Conservation (phyloP, 2,113 vertebrate genomes). For the Thalassoma bifasciatum region DNA sequence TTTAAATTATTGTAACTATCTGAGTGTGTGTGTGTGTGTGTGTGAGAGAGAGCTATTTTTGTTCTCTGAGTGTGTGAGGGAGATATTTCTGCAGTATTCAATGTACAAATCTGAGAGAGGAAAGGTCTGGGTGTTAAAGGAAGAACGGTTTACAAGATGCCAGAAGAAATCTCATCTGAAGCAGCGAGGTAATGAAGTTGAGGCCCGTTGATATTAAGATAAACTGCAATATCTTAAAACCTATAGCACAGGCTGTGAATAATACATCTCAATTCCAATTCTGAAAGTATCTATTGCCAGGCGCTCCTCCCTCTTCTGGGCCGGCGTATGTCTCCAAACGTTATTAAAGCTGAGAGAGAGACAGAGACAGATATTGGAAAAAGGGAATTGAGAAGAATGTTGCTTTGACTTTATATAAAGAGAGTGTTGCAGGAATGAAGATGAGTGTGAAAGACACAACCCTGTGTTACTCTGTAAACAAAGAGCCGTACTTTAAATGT, state of each 20-base stretch:
- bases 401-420: slow-evolving; percentile 36
- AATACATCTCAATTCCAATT: slow-evolving; percentile 66
- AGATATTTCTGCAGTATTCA: slow-evolving; percentile 4
- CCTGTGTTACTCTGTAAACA: background rate
- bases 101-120: slow-evolving; percentile 1
- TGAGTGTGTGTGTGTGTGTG: background rate
- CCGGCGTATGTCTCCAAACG: slow-evolving; percentile 53
- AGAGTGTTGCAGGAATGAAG: slow-evolving; percentile 40
- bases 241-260: slow-evolving; percentile 59
- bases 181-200: slow-evolving; percentile 56
- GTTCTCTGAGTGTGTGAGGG: background rate
- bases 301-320: slow-evolving; percentile 49
- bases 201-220: slow-evolving; percentile 65
- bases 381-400: slow-evolving; percentile 49
- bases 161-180: slow-evolving; percentile 50
- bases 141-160: slow-evolving; percentile 45
- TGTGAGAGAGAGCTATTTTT: background rate
- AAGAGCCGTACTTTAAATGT: slow-evolving; percentile 3
- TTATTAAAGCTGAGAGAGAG: slow-evolving; percentile 62
- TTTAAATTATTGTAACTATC: slow-evolving; percentile 9
- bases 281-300: slow-evolving; percentile 51
- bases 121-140: slow-evolving; percentile 7
- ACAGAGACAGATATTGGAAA: slow-evolving; percentile 59
- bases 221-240: slow-evolving; percentile 70
- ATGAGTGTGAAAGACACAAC: slow-evolving; percentile 43